Evolutionary conservation across 2,888 invertebrate genomes (phyloP).

Genomic region (Andrena dorsata): DNA sequence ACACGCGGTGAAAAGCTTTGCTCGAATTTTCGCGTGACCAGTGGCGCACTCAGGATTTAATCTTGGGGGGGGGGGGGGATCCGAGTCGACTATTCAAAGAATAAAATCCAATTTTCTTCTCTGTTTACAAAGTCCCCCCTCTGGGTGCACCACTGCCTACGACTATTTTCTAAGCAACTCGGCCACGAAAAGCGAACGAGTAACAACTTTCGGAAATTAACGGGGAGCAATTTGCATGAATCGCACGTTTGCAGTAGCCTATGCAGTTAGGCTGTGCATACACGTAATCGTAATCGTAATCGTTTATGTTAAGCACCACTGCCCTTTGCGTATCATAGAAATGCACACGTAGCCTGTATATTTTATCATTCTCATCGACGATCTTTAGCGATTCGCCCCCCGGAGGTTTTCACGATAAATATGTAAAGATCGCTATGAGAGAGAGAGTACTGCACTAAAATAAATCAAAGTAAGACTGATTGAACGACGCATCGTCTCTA

Average conservation of each 20-base stretch:
- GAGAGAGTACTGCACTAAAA: constrained; percentile 7
- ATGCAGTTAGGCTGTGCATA: constrained; percentile 43
- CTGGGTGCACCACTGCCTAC: too few relatives aligned
- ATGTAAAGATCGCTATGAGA: constrained; percentile 3
- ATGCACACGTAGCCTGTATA: constrained; percentile 56
- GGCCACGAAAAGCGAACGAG: neutral
- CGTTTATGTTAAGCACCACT: constrained; percentile 51
- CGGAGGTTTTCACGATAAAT: neutral
- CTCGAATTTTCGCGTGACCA: neutral
- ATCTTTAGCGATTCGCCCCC: neutral
- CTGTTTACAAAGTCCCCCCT: too few relatives aligned
- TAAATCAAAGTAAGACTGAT: constrained; percentile 24
- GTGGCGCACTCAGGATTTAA: too few relatives aligned
- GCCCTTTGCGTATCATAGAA: constrained; percentile 56
- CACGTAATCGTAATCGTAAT: constrained; percentile 40
- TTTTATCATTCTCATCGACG: neutral
- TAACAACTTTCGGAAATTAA: neutral
- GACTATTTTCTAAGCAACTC: too few relatives aligned
- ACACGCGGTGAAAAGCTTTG: neutral
- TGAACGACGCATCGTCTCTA: constrained; percentile 9
- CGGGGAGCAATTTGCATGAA: constrained; percentile 64
- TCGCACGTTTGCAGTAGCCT: constrained; percentile 56
- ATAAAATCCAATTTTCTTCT: too few relatives aligned
- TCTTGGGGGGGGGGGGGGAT: too few relatives aligned
- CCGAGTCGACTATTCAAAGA: too few relatives aligned